Conservation (phyloP, 2,888 invertebrate species). For the Dicyrtomina minuta region DNA sequence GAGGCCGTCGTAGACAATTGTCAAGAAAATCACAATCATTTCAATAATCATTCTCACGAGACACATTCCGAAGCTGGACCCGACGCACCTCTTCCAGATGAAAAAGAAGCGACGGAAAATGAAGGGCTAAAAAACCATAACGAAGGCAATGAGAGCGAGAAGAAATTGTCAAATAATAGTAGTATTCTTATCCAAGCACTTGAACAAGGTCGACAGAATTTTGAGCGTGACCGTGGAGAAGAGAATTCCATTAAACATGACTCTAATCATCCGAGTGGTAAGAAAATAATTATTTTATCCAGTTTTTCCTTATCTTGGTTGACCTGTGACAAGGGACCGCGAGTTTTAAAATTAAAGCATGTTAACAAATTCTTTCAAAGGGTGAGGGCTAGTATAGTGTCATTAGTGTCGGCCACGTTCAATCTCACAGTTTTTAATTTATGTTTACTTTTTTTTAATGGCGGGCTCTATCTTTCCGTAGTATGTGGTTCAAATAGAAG, state of each 20-base stretch:
- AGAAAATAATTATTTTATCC: background rate
- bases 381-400: no score
- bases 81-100: conserved; percentile 10
- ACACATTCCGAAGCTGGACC: conserved; percentile 14
- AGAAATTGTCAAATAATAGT: conserved; percentile 17
- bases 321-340: no score
- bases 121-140: background rate
- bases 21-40: conserved; percentile 31
- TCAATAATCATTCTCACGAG: conserved; percentile 19
- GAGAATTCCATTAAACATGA: conserved; percentile 14
- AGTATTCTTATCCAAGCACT: conserved; percentile 40
- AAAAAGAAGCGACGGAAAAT: conserved; percentile 7
- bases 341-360: no score
- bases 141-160: conserved; percentile 8
- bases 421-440: no score
- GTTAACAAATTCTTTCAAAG: no score
- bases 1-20: conserved; percentile 10
- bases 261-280: conserved; percentile 18
- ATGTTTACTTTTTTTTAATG: no score
- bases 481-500: no score
- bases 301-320: no score
- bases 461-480: no score
- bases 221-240: conserved; percentile 18
- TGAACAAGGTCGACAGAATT: conserved; percentile 34
- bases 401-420: no score